Conservation (phyloP, 1,140 invertebrate genomes). For the Diprion similis region DNA sequence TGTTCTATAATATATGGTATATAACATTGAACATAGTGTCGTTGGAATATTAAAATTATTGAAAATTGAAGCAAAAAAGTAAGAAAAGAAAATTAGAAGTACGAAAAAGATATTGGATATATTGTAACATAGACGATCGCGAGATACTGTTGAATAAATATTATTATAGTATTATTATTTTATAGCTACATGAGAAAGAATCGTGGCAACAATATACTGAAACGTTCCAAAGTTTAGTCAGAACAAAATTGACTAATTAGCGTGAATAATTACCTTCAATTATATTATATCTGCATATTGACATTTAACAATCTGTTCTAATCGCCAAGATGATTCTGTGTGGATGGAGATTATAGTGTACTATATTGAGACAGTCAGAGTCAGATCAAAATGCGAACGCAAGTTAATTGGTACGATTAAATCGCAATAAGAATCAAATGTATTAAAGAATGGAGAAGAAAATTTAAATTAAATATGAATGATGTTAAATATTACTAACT, state of each 20-base stretch:
- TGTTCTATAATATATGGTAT: not conserved
- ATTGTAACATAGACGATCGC: conserved; percentile 18
- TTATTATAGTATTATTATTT: not conserved
- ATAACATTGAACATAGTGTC: not conserved
- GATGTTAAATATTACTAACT: too few species aligned
- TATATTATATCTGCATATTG: too few species aligned
- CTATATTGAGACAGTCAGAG: not conserved
- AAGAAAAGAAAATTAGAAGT: conserved; percentile 9
- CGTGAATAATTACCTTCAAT: too few species aligned
- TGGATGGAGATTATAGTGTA: not conserved
- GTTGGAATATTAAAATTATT: conserved; percentile 1
- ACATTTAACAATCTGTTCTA: too few species aligned
- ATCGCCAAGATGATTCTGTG: not conserved
- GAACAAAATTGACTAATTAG: not conserved
- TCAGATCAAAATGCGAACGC: not conserved
- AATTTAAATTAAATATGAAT: not conserved
- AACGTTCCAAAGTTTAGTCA: conserved; percentile 3
- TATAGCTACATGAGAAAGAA: not conserved
- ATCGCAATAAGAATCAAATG: not conserved
- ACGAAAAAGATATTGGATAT: conserved; percentile 11
- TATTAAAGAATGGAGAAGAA: not conserved
- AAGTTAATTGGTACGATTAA: not conserved
- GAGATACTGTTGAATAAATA: conserved; percentile 14
- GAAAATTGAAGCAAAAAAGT: not conserved
- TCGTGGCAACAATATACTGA: not conserved